Evolutionary conservation across 2,888 invertebrate genomes (phyloP).

Genomic region (Trissolcus japonicus): DNA sequence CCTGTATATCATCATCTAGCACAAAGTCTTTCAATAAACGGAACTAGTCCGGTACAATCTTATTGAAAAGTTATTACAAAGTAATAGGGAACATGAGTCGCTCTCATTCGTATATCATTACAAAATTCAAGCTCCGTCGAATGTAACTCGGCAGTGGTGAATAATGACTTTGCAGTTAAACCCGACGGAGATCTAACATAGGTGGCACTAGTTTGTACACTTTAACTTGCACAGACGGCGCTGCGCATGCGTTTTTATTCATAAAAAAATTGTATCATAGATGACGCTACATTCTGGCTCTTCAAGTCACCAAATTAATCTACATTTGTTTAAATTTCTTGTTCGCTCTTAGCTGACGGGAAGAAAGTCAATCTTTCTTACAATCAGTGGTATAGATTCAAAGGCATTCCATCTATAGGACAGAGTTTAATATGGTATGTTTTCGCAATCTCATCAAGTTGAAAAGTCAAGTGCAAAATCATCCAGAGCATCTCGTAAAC

Average conservation of each 20-base stretch:
- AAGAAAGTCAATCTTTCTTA: background rate
- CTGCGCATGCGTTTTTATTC: no score
- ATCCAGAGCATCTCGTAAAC: slow-evolving; percentile 13
- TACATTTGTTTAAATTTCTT: slow-evolving; percentile 5
- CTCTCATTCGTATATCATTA: slow-evolving; percentile 59
- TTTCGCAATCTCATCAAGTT: slow-evolving; percentile 2
- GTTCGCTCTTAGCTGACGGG: no score
- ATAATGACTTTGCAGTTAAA: slow-evolving; percentile 43
- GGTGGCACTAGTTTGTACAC: slow-evolving; percentile 56
- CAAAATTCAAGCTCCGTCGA: slow-evolving; percentile 48
- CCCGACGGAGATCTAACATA: slow-evolving; percentile 34
- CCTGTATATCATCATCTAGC: slow-evolving; percentile 45
- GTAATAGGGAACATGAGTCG: slow-evolving; percentile 68
- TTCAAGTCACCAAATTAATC: slow-evolving; percentile 1
- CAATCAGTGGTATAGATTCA: background rate
- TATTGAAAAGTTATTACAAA: slow-evolving; percentile 63
- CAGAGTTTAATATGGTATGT: background rate
- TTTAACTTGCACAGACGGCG: slow-evolving; percentile 2
- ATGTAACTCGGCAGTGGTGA: slow-evolving; percentile 29
- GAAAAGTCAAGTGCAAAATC: background rate
- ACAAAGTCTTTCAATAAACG: slow-evolving; percentile 65
- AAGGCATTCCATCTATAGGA: slow-evolving; percentile 3
- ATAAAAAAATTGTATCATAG: background rate
- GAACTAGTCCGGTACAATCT: slow-evolving; percentile 64
- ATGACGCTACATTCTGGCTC: slow-evolving; percentile 11